Evolutionary conservation across 2,888 invertebrate genomes (phyloP).

Genomic region (Rhyacophila evoluta): DNA sequence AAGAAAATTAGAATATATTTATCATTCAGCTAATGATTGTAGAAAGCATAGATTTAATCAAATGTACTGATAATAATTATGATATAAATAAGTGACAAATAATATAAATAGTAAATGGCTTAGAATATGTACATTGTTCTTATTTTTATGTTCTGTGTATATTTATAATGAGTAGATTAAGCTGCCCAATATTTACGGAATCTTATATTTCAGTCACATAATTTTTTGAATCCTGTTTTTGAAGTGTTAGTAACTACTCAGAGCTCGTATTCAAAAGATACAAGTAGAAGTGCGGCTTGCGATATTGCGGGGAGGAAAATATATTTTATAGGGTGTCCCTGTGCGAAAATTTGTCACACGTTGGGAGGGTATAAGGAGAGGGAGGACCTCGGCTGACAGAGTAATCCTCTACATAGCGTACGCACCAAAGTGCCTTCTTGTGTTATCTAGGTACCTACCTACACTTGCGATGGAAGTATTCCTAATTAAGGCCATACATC

Average conservation of each 20-base stretch:
- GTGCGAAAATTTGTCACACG: conserved; percentile 52
- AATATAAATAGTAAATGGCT: too few species aligned
- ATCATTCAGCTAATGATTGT: too few species aligned
- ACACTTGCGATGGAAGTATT: conserved; percentile 19
- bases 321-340: conserved; percentile 49
- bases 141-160: too few species aligned
- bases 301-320: conserved; percentile 13
- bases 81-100: too few species aligned
- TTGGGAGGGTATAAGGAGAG: conserved; percentile 1
- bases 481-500: conserved; percentile 37
- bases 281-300: neutral
- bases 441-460: conserved; percentile 37
- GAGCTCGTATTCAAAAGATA: neutral
- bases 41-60: too few species aligned
- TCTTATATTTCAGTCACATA: too few species aligned
- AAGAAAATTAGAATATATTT: too few species aligned
- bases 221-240: neutral
- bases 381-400: conserved; percentile 32
- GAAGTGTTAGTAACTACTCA: neutral
- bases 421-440: conserved; percentile 43
- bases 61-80: too few species aligned
- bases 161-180: too few species aligned
- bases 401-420: conserved; percentile 37
- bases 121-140: too few species aligned
- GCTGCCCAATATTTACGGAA: too few species aligned